Evolutionary conservation across 2,888 invertebrate genomes (phyloP).

Genomic region (Heterodera filipjevi): DNA sequence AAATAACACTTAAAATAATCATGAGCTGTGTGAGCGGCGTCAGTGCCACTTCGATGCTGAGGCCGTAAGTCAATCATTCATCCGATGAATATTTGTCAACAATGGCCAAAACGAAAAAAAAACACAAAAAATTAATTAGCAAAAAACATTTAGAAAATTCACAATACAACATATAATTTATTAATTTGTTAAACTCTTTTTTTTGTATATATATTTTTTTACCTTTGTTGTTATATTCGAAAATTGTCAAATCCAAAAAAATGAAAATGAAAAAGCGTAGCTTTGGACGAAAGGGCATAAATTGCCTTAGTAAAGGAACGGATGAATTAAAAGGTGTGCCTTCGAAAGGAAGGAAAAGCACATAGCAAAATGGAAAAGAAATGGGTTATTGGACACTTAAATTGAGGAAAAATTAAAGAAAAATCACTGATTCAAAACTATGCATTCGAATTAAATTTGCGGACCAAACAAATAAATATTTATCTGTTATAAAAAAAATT

Average conservation of each 20-base stretch:
- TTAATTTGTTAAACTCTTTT: not conserved
- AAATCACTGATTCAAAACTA: not conserved
- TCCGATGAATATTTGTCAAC: not conserved
- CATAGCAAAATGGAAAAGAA: not conserved
- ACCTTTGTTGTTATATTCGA: not conserved
- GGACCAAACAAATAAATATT: not conserved
- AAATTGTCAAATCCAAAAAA: not conserved
- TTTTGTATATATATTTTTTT: not conserved
- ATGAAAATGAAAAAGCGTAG: not conserved
- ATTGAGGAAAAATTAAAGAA: not conserved
- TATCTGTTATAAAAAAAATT: no score
- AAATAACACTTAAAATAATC: slow-evolving; percentile 1
- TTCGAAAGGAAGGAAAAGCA: not conserved
- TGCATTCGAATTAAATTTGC: no score
- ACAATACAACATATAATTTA: no score
- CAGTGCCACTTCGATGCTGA: slow-evolving; percentile 29
- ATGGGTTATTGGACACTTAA: no score
- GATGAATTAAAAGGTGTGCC: not conserved
- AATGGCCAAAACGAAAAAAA: no score
- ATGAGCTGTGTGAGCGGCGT: slow-evolving; percentile 27
- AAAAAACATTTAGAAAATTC: no score
- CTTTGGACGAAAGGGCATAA: not conserved
- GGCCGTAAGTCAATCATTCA: slow-evolving; percentile 17
- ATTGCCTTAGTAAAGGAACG: not conserved
- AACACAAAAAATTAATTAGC: no score